Percentiles rank a stretch among this genome's conserved stretches.
These are phyloP conservation scores for Ammospiza nelsoni DNA, from an alignment of 2,113 vertebrate genomes.

Conservation along the genomic window DNA sequence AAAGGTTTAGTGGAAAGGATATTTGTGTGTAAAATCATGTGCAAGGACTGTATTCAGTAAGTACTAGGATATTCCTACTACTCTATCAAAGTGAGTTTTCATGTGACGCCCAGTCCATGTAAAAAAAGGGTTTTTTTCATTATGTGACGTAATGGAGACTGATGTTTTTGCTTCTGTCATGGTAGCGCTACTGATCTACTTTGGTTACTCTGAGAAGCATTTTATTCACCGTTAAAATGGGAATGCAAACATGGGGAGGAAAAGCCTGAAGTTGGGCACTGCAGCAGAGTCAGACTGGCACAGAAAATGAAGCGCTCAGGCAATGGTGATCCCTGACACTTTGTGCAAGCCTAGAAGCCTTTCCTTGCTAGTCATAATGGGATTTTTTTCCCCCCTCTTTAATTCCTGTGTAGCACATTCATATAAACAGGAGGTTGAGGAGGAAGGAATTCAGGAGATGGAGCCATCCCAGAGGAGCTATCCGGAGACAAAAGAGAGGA, in stretches of 20 bases:
- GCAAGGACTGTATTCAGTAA: not conserved
- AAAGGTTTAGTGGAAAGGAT: not conserved
- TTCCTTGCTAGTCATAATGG: not conserved
- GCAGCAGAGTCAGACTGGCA: not conserved
- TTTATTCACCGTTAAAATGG: not conserved
- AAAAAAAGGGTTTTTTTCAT: not conserved
- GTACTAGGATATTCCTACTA: not conserved
- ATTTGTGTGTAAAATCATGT: not conserved
- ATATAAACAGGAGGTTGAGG: not conserved
- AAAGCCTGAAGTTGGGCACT: not conserved
- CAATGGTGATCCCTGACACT: not conserved
- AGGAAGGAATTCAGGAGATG: not conserved
- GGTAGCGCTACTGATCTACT: not conserved
- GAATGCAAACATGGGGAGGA: not conserved
- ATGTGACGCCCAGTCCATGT: rapidly evolving
- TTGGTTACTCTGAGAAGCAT: not conserved
- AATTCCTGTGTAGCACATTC: not conserved
- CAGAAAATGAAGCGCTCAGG: not conserved
- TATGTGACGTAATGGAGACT: rapidly evolving
- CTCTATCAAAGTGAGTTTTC: not conserved
- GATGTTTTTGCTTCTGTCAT: not conserved
- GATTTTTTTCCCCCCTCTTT: not conserved
- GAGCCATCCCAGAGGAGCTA: not conserved
- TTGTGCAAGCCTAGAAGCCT: not conserved
- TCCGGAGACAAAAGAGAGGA: not conserved